Evolutionary conservation across 2,113 vertebrate species (phyloP).

Genomic region (Sylvietta virens): DNA sequence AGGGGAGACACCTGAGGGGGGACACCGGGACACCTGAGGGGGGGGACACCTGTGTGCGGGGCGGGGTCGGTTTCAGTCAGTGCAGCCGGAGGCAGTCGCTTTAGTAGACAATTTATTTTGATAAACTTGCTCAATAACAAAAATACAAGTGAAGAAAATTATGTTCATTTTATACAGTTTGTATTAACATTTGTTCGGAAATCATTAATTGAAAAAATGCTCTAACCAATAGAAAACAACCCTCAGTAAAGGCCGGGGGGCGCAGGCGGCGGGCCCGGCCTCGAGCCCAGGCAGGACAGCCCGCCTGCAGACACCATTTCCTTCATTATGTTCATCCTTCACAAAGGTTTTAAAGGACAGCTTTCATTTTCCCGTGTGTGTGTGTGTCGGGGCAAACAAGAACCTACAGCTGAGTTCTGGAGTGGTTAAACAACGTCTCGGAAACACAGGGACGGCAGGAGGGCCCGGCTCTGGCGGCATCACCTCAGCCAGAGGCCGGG

Average conservation of each 20-base stretch:
- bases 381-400: background rate
- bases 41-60: rapidly evolving
- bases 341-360: conserved; percentile 58
- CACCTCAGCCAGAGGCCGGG: background rate
- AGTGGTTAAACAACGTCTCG: background rate
- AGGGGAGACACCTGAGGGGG: background rate
- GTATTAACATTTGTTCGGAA: conserved; percentile 78
- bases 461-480: rapidly evolving
- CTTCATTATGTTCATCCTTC: conserved; percentile 71
- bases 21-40: too few species aligned
- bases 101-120: conserved; percentile 86
- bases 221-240: conserved; percentile 68
- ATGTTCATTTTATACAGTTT: conserved; percentile 81
- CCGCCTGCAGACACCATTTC: conserved; percentile 35
- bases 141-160: conserved; percentile 86
- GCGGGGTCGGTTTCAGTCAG: background rate
- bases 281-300: background rate
- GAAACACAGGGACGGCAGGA: background rate
- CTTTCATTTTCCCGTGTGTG: background rate
- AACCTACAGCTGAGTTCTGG: background rate
- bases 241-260: background rate
- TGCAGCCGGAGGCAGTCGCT: conserved; percentile 1
- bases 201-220: conserved; percentile 74
- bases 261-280: background rate
- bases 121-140: conserved; percentile 87